Evolutionary conservation across 2,888 invertebrate species (phyloP), one percentile per base, ranked within the genome.

Genomic region (Oconnorella tubifera): DNA sequence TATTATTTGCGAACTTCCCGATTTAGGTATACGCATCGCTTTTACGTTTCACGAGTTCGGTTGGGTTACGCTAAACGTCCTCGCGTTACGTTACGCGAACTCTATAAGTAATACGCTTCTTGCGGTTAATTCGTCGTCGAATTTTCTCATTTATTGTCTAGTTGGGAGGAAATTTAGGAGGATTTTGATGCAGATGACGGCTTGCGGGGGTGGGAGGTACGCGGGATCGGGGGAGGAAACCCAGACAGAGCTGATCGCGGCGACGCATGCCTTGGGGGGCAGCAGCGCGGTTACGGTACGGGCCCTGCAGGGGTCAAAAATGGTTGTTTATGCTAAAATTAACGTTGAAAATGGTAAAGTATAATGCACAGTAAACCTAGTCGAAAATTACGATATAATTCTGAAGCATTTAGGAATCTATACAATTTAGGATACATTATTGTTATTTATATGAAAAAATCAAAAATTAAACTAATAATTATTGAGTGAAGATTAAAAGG

Each of bases 141-240:
- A 72, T 63, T 72, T 68, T 49, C 62, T 72, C 29, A 70, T 72
- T 49, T 72, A 72, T 48, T 70, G 65, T 28, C 48, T 63, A 29
- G 33, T 58, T 3, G 68, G 65, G 19, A 59, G 49, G 50, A 58
- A 58, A 23, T 66, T 66, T 31, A 51, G 68, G 1, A 55, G 60
- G 23, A 60, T 64, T 49, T 51, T 67, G 49, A 40, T 56, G 28
- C 48, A 56, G 62, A 50, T 56, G 56, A 27, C 51, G 14, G 23
- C 60, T 19, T 60, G 60, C 60, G 50, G 50, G 19, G 19, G 23
- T 27, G 56, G 29, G 56, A 32, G 32, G 27, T 6, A 25, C 4
- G 49, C 6, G 19, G 59, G 49, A 14, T 10, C 23, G 49, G 27
- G 31, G 49, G 25, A 25, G 49, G 10, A 6, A 14, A 59, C 48